Conservation (phyloP, 2,888 invertebrate species). For the Pollenia labialis region DNA sequence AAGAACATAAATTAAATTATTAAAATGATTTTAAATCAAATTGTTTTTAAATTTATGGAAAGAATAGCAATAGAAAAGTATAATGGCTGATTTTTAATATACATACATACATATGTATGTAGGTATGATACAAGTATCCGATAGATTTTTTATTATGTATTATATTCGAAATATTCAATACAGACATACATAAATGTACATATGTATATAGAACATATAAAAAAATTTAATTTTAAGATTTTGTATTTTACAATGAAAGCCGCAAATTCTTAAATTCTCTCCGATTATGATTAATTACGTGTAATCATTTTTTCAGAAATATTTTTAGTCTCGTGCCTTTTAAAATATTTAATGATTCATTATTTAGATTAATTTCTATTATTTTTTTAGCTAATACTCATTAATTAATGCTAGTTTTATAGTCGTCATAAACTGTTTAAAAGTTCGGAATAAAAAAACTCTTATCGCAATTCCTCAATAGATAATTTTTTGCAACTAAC, state of each 20-base stretch:
- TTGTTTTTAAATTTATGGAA: background rate
- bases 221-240: too few relatives aligned
- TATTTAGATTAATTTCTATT: background rate
- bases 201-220: too few relatives aligned
- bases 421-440: background rate
- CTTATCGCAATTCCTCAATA: background rate
- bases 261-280: too few relatives aligned
- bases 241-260: too few relatives aligned
- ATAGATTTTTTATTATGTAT: too few relatives aligned
- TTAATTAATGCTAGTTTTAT: background rate
- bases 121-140: too few relatives aligned
- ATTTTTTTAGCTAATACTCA: background rate
- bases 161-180: too few relatives aligned
- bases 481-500: background rate
- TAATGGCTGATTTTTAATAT: too few relatives aligned
- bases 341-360: background rate
- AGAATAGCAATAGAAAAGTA: background rate
- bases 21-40: background rate
- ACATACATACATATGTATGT: too few relatives aligned
- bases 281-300: background rate
- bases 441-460: background rate
- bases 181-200: too few relatives aligned
- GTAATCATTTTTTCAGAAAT: too few relatives aligned
- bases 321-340: constrained; percentile 18
- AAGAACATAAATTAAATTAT: constrained; percentile 11